Evolutionary conservation across 2,113 vertebrate species (phyloP), one percentile per base, ranked within the genome.

Genomic region (Lampris megalopsis): DNA sequence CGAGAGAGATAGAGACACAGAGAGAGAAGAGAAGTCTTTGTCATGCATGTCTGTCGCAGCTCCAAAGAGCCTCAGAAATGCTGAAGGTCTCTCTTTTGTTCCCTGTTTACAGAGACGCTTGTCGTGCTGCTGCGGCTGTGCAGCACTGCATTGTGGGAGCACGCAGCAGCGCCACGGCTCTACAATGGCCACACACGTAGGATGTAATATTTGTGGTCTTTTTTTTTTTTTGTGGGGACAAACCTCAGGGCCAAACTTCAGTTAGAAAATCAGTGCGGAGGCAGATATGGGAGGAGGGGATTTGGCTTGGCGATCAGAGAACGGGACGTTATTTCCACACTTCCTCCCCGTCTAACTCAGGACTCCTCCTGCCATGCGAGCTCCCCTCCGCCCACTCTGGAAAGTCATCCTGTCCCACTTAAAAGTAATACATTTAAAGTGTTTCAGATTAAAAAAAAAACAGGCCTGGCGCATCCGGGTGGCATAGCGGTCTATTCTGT

Each of bases 31-130:
- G 67, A 63, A 13, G 75, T 81, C 74, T 67, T 77, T 81, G 71
- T 77, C 66, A 38, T 37, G 1, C 66, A 48, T 0, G 0, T 68
- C 67, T 66, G 40, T 50, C 57, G 71, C 65, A 52, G 70, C 72
- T 75, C 5, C 52, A 70, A 77, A 66, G 72, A 87, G 80, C 61
- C 6, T 10, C 63, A 71, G 71, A 73, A 76, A 60, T 6, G 52
- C 36, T 10, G 86, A 62, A 75, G 86, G 82, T 86, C 77, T 67
- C 57, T 52, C 81, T 71, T 88, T 86, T 81, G 65, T 58, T 73
- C 11, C 9, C 49, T 1, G 1, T 6, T 69, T 71, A 83, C 80
- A 85, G 83, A 80, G 80, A 81, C 72, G 80, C 74, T 73, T 64
- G 68, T 82, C 88, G 71, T 71, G 86, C 66, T 38, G 9, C 80